Base-by-base conservation (phyloP, 2,888 invertebrate genomes). In the Balanococcus diminutus region DNA sequence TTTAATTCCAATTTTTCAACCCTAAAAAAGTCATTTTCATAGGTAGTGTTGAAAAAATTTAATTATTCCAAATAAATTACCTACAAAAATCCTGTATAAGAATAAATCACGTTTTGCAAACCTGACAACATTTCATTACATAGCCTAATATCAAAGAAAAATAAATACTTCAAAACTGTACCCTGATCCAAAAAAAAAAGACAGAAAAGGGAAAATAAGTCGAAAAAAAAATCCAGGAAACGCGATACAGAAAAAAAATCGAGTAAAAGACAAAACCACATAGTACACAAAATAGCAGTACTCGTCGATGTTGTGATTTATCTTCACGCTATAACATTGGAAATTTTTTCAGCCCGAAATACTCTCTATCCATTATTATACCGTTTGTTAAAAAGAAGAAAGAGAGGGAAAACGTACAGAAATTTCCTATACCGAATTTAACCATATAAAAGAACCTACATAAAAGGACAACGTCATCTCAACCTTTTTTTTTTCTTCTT, bases 301-400 rank as follows among this genome's bases (percentile, higher is more conserved):
- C 61, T 61, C 61, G 72, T 32, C 72, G 72, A 72, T 72, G 72
- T 16, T n/a, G 72, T 72, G 72, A 72, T 72, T 72, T 72, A 72
- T 72, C 72, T 72, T n/a, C 72, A n/a, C 72, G 14, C 72, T 16
- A 14, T 42, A 6, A 46, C 46, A n/a, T 5, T 16, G 28, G 72
- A 72, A 72, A 72, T 72, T 72, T 72, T n/a, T 25, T n/a, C n/a
- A 72, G 4, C 32, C n/a, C 16, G 25, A 61, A 61, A 22, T 1
- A 25, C 61, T 46, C 46, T 46, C n/a, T 46, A 46, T 46, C 46
- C 46, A n/a, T 46, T 46, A n/a, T 46, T 4, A n/a, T 72, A 31
- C 72, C 32, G 72, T 72, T 72, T 72, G 72, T 72, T 32, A n/a
- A n/a, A 14, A 61, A 0, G 25, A 0, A 61, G 25, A 14, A 61